Evolutionary conservation across 2,113 vertebrate species (phyloP).

Genomic region (Cynopterus brachyotis): DNA sequence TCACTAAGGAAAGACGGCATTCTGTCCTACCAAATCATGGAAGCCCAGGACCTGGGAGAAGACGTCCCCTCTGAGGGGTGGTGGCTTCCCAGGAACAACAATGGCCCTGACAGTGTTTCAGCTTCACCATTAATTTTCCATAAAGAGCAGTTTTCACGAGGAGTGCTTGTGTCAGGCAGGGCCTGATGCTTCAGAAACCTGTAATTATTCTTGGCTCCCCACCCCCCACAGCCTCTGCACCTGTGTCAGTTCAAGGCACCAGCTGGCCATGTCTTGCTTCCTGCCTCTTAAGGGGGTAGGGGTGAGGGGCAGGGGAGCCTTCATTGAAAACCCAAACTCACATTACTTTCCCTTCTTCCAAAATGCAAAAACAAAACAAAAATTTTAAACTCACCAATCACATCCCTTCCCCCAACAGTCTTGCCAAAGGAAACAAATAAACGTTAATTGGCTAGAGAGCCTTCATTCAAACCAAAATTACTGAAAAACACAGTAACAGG

Average conservation of each 20-base stretch:
- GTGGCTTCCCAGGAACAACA: constrained; percentile 78
- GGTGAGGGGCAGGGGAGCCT: background rate
- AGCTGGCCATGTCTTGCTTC: constrained; percentile 88
- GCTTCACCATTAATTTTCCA: constrained; percentile 87
- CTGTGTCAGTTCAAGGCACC: constrained; percentile 88
- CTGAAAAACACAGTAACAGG: constrained; percentile 74
- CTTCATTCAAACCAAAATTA: constrained; percentile 80
- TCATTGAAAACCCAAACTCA: constrained; percentile 82
- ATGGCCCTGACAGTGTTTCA: constrained; percentile 78
- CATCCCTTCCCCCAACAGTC: constrained; percentile 67
- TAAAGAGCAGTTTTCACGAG: constrained; percentile 85
- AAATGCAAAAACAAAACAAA: constrained; percentile 62
- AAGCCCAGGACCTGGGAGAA: constrained; percentile 19
- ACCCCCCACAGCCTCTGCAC: constrained; percentile 88
- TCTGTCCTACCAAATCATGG: background rate
- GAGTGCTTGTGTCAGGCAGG: constrained; percentile 85
- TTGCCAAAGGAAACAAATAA: constrained; percentile 77
- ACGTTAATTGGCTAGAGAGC: constrained; percentile 73
- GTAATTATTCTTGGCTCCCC: constrained; percentile 88
- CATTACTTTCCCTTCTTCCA: constrained; percentile 76
- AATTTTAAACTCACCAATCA: constrained; percentile 63
- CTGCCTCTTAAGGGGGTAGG: constrained; percentile 76
- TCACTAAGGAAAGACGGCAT: constrained; percentile 40
- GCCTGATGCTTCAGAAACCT: constrained; percentile 87
- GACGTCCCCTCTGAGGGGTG: constrained; percentile 75